Evolutionary conservation across 2,888 invertebrate species (phyloP).

Genomic region (Leptinotarsa peninsularis): DNA sequence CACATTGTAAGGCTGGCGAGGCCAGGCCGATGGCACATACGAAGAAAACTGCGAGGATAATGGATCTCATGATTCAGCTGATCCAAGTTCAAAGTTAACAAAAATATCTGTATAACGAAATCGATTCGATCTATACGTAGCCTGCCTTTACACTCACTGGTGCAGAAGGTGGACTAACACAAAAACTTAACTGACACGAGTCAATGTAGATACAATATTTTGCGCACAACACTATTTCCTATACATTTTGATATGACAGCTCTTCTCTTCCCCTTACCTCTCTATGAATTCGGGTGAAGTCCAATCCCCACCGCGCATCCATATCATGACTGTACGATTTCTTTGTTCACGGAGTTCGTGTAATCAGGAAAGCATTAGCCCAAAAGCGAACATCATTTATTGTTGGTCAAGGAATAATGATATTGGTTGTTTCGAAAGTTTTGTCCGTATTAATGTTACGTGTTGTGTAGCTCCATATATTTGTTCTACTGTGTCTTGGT

Average conservation of each 20-base stretch:
- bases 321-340: slow-evolving; percentile 49
- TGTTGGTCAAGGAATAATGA: background rate
- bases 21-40: slow-evolving; percentile 64
- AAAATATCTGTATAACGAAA: background rate
- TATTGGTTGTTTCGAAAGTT: too few species aligned
- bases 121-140: slow-evolving; percentile 30
- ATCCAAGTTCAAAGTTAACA: background rate
- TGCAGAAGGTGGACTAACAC: slow-evolving; percentile 80
- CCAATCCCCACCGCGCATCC: background rate
- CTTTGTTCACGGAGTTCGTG: slow-evolving; percentile 40
- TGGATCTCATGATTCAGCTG: slow-evolving; percentile 67
- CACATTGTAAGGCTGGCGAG: slow-evolving; percentile 74
- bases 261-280: background rate
- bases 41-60: slow-evolving; percentile 41
- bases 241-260: slow-evolving; percentile 11
- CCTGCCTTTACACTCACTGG: slow-evolving; percentile 93
- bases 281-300: slow-evolving; percentile 1
- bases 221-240: slow-evolving; percentile 53
- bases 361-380: background rate
- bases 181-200: slow-evolving; percentile 43
- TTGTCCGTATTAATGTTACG: too few species aligned
- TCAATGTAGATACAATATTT: slow-evolving; percentile 43
- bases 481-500: too few species aligned
- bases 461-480: too few species aligned
- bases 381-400: background rate